A percentile compares a stretch with the other conserved stretches of the same genome.
Evolutionary conservation across 1,140 invertebrate genomes (phyloP).

Genomic region (Drosophila ficusphila): DNA sequence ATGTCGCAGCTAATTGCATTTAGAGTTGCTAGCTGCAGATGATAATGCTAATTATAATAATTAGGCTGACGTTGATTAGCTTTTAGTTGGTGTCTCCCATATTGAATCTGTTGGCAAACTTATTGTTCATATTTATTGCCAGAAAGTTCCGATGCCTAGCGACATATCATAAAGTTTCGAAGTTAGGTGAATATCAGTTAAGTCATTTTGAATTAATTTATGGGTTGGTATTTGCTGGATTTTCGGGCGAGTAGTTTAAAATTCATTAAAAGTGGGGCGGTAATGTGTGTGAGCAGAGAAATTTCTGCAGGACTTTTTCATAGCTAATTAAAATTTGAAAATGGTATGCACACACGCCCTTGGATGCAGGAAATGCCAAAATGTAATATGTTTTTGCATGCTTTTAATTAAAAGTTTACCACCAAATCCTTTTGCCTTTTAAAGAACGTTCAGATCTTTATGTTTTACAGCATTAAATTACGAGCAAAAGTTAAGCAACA

Average conservation of each 20-base stretch:
- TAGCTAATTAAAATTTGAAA: no score
- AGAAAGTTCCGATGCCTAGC: slow-evolving; percentile 15
- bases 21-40: slow-evolving; percentile 41
- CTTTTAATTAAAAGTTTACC: no score
- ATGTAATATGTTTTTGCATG: no score
- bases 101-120: slow-evolving; percentile 9
- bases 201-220: not conserved
- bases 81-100: slow-evolving; percentile 32
- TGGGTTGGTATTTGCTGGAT: not conserved
- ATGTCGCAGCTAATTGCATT: slow-evolving; percentile 65
- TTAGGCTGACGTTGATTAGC: slow-evolving; percentile 56
- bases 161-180: not conserved
- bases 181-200: not conserved
- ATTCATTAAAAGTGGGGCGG: no score
- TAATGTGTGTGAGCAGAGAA: no score
- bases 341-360: no score
- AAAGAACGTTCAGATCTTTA: no score
- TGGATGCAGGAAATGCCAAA: no score
- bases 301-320: no score
- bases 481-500: not conserved
- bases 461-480: not conserved
- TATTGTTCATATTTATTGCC: slow-evolving; percentile 29
- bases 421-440: no score
- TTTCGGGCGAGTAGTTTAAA: no score
- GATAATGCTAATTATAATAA: slow-evolving; percentile 50